Evolutionary conservation across 2,888 invertebrate species (phyloP), one percentile per base, ranked within the genome.

Genomic region (Arrhopalites spinosus): DNA sequence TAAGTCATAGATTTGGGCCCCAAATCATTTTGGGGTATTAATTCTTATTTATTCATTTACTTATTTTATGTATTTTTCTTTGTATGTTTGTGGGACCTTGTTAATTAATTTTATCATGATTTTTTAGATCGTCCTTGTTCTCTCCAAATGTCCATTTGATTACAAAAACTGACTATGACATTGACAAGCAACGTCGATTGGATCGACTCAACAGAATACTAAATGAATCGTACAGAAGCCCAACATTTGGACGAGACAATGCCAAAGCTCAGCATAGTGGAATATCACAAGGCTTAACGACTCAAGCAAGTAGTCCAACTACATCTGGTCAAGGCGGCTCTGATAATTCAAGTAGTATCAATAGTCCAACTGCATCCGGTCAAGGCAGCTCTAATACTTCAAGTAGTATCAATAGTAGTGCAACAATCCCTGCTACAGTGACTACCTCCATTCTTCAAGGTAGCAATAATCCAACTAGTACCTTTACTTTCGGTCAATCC

Each of bases 151-250:
- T 74, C 29, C 74, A 74, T 25, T 45, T 76, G 8, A 74, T 77
- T 53, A 69, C 73, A 13, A 77, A 74, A 53, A 69, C 47, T 20
- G 61, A 69, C 0, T 74, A 70, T 66, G 71, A 74, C 36, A 70
- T 69, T 13, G 77, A 77, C 56, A 69, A 53, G 43, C 30, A 77
- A 45, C 59, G 61, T 13, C 67, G 71, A n/a, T n/a, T 68, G 43
- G 73, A 70, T 11, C 56, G 77, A 50, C 56, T 77, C 63, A 61
- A 56, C n/a, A 45, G 53, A 30, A 77, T 77, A 47, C 25, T 77
- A 5, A 68, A 77, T 61, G 63, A 74, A 23, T 74, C 74, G 17
- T 68, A 45, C 27, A 74, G 68, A 45, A 50, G 74, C 68, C 53
- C 20, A 53, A 53, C 17, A 5, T 53, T 53, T 45, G 8, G 8